phyloP scores from a whole-genome alignment of 2,888 invertebrate genomes.

The Alviniconcha strummeri region DNA sequence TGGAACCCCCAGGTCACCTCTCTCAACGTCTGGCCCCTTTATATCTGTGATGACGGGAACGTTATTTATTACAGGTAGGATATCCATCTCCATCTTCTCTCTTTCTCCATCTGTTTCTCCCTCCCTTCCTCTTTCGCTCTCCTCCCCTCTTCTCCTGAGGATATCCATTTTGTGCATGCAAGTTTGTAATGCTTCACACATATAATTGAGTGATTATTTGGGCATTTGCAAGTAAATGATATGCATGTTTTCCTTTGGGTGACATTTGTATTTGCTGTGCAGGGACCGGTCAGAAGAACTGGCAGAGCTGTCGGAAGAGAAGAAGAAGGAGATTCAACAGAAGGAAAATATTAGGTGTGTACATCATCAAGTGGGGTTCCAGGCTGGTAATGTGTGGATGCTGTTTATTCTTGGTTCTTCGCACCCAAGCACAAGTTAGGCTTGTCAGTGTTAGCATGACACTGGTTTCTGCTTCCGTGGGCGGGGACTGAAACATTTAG shows the following conservation, averaged over 20 bases:
- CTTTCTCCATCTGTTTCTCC: too few species aligned
- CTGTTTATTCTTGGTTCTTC: too few species aligned
- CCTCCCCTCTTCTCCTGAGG: too few species aligned
- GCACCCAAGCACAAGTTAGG: background rate
- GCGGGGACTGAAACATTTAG: background rate
- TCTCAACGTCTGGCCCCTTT: constrained; percentile 78
- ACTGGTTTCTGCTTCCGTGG: background rate
- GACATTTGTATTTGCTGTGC: constrained; percentile 9
- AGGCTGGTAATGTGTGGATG: background rate
- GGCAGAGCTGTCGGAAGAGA: constrained; percentile 79
- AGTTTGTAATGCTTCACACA: too few species aligned
- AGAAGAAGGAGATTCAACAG: constrained; percentile 79
- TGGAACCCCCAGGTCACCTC: constrained; percentile 79
- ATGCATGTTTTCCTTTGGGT: too few species aligned
- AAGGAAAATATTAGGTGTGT: constrained; percentile 76
- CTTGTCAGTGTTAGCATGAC: background rate
- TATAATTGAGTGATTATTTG: too few species aligned
- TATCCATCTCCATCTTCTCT: too few species aligned
- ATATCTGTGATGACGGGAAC: constrained; percentile 79
- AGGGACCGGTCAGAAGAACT: constrained; percentile 80
- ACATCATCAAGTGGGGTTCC: background rate
- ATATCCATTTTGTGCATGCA: too few species aligned
- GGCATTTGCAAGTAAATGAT: too few species aligned
- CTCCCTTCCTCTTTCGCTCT: too few species aligned
- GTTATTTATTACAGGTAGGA: constrained; percentile 82